These are phyloP conservation scores for Pluvianellus socialis DNA, from an alignment of 2,113 vertebrate species.

Conservation along the genomic window DNA sequence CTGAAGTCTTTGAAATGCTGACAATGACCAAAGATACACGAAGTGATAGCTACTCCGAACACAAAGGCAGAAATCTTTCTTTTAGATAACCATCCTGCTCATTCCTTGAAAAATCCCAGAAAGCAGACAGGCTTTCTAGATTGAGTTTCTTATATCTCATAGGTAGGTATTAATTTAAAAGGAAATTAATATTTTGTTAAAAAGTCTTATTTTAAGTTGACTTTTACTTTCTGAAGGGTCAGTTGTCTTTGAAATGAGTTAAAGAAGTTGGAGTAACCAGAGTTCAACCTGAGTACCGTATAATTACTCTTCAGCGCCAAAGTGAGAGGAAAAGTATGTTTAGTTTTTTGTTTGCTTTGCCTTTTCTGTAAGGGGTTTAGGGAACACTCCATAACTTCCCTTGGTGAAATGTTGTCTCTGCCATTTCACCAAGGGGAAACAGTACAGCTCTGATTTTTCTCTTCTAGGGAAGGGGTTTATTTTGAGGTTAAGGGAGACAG, in stretches of 20 bases:
- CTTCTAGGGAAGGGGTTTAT: neutral
- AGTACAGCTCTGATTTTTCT: neutral
- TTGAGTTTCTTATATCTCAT: neutral
- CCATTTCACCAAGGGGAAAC: neutral
- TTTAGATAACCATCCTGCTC: neutral
- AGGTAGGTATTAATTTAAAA: neutral
- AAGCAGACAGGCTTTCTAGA: neutral
- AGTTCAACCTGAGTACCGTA: neutral
- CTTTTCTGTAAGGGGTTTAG: neutral
- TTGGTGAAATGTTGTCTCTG: neutral
- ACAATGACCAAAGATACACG: neutral
- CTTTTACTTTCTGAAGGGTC: neutral
- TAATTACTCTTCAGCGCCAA: neutral
- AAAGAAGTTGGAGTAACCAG: neutral
- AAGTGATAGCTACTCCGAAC: neutral
- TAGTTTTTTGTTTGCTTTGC: neutral
- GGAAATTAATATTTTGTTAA: neutral
- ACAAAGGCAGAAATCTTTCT: neutral
- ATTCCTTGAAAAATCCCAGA: neutral
- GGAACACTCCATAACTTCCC: neutral
- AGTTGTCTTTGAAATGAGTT: neutral
- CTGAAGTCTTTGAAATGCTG: neutral
- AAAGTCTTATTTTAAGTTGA: neutral
- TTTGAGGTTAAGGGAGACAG: slow-evolving; percentile 17
- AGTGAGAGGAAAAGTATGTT: neutral